A percentile compares a stretch with the other conserved stretches of the same genome.
Evolutionary conservation across 2,888 invertebrate genomes (phyloP).

Genomic region (Eupithecia subumbrata): DNA sequence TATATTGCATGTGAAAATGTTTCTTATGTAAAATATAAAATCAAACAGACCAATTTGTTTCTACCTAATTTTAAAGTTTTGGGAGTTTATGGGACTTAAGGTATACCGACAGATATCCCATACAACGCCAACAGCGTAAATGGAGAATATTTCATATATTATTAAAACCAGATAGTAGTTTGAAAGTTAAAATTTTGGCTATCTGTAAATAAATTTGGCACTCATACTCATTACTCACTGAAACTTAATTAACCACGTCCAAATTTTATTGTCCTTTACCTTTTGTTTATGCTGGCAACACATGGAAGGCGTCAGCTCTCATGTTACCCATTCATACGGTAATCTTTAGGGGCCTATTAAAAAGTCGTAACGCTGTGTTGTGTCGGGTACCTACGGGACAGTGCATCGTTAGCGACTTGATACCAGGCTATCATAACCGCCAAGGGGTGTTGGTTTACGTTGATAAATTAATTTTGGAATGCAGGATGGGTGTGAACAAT

Average conservation of each 20-base stretch:
- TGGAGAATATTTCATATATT: background rate
- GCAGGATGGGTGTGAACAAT: slow-evolving; percentile 42
- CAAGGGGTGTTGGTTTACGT: slow-evolving; percentile 38
- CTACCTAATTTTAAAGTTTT: background rate
- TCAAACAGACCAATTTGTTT: background rate
- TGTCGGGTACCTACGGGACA: slow-evolving; percentile 75
- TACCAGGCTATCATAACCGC: slow-evolving; percentile 74
- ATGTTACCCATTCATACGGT: slow-evolving; percentile 81
- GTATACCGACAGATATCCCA: background rate
- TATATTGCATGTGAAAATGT: slow-evolving; percentile 9
- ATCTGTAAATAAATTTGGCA: background rate
- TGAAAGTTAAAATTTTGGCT: background rate
- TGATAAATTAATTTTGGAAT: slow-evolving; percentile 45
- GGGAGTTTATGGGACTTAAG: background rate
- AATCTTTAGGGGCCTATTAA: slow-evolving; percentile 78
- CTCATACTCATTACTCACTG: background rate
- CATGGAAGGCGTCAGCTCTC: slow-evolving; percentile 62
- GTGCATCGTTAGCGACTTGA: slow-evolving; percentile 80
- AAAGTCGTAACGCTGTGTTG: slow-evolving; percentile 68
- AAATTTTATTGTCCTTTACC: slow-evolving; percentile 69
- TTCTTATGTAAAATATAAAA: background rate
- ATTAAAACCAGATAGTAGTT: background rate
- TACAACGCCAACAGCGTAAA: background rate
- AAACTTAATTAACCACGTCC: slow-evolving; percentile 59
- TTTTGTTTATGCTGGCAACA: slow-evolving; percentile 72